These are phyloP conservation scores for Grallaria varia DNA, from an alignment of 2,113 vertebrate species.

Conservation along the genomic window DNA sequence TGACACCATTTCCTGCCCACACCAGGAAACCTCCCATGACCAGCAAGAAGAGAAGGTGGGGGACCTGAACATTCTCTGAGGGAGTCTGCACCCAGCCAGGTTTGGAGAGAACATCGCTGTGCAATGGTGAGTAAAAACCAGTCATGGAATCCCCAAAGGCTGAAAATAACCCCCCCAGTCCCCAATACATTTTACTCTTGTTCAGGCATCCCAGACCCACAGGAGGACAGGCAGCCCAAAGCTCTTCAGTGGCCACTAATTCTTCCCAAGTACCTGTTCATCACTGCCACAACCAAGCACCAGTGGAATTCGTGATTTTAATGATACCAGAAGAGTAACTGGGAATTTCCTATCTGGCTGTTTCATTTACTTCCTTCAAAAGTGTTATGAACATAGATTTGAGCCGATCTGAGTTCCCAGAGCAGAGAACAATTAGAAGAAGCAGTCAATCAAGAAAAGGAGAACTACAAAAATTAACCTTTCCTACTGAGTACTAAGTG, in stretches of 20 bases:
- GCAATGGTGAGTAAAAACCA: not conserved
- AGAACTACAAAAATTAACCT: not conserved
- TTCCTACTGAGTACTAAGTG: not conserved
- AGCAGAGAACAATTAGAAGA: not conserved
- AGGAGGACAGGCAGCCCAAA: rapidly evolving
- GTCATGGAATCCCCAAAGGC: not conserved
- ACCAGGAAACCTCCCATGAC: not conserved
- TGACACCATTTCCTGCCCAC: not conserved
- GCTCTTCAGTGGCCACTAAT: not conserved
- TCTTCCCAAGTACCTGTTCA: not conserved
- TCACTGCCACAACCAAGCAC: not conserved
- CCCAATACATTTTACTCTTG: not conserved
- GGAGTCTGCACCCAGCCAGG: not conserved
- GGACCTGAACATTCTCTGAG: not conserved
- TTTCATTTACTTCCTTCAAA: not conserved
- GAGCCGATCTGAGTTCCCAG: not conserved
- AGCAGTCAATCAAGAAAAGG: not conserved
- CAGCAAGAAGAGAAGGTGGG: not conserved
- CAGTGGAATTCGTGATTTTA: not conserved
- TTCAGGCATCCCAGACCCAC: not conserved
- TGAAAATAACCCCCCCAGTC: not conserved
- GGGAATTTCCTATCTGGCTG: not conserved
- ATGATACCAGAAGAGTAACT: not conserved
- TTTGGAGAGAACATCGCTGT: not conserved
- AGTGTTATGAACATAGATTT: not conserved